Conservation (phyloP, 2,797 vertebrate genomes). For the Pipistrellus pygmaeus region DNA sequence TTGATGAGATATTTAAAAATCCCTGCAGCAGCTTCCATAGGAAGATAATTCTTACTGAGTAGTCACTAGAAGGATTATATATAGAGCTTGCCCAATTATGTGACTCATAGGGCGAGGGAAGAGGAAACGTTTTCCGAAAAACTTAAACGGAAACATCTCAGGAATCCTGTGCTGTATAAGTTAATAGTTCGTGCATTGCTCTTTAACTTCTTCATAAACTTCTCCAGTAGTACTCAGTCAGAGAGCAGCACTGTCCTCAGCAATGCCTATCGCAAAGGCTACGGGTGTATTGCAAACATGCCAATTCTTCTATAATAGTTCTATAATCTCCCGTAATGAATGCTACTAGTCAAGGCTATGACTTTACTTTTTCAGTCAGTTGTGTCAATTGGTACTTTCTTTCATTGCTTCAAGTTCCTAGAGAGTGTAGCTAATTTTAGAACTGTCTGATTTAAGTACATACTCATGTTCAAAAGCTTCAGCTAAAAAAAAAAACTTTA, state of each 20-base stretch:
- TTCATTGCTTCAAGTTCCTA: constrained; percentile 1
- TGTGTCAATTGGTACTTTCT: not conserved
- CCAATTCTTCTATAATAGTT: not conserved
- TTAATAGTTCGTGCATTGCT: not conserved
- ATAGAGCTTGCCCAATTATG: not conserved
- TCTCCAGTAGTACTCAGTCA: not conserved
- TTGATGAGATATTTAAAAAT: constrained; percentile 45
- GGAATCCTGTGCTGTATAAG: not conserved
- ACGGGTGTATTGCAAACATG: not conserved
- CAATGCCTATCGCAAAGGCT: not conserved
- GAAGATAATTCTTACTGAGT: not conserved
- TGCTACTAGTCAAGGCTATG: not conserved
- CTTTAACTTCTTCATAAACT: not conserved
- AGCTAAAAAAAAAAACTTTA: not conserved
- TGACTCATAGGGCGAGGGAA: not conserved
- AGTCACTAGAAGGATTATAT: constrained; percentile 5
- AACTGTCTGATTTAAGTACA: not conserved
- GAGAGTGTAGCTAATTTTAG: constrained; percentile 16
- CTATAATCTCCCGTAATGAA: not conserved
- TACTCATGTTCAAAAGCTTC: not conserved
- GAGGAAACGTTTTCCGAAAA: constrained; percentile 8
- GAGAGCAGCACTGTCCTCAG: not conserved
- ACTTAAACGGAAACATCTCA: not conserved
- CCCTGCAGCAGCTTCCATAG: not conserved
- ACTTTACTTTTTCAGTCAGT: not conserved